Conservation (phyloP, 2,888 invertebrate genomes). For the Theretra japonica region DNA sequence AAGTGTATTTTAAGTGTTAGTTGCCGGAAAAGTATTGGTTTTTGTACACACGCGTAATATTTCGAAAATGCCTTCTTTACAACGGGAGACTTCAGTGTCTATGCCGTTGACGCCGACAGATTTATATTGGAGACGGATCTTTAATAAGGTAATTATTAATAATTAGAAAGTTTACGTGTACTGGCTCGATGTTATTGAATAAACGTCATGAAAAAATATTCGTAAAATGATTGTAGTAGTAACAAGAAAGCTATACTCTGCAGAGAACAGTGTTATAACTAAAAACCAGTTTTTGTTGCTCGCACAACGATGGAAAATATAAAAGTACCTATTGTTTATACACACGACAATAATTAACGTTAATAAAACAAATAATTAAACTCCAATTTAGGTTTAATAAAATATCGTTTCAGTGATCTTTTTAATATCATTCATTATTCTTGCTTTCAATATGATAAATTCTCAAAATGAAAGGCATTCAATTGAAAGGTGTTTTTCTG, state of each 20-base stretch:
- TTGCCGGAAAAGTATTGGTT: constrained; percentile 37
- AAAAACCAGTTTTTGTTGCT: constrained; percentile 4
- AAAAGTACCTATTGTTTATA: not conserved
- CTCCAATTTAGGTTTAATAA: no score
- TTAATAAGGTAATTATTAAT: constrained; percentile 72
- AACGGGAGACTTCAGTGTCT: constrained; percentile 70
- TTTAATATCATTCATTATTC: no score
- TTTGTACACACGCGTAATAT: constrained; percentile 37
- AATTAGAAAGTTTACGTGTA: not conserved
- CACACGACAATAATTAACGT: not conserved
- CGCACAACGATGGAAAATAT: not conserved
- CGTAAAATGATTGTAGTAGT: not conserved
- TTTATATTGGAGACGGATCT: constrained; percentile 80
- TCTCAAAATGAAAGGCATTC: no score
- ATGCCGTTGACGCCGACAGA: constrained; percentile 77
- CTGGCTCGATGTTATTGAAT: not conserved
- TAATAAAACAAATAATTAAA: no score
- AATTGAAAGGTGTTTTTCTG: no score
- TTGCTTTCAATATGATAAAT: no score
- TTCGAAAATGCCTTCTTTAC: constrained; percentile 71
- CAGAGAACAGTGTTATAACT: no score
- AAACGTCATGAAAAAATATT: not conserved
- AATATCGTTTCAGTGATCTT: no score
- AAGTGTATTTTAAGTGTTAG: constrained; percentile 52
- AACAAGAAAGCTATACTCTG: not conserved